A percentile compares a stretch with the other conserved stretches of the same genome.
Conservation (phyloP, 2,113 vertebrate species). For the Grammomys surdaster region DNA sequence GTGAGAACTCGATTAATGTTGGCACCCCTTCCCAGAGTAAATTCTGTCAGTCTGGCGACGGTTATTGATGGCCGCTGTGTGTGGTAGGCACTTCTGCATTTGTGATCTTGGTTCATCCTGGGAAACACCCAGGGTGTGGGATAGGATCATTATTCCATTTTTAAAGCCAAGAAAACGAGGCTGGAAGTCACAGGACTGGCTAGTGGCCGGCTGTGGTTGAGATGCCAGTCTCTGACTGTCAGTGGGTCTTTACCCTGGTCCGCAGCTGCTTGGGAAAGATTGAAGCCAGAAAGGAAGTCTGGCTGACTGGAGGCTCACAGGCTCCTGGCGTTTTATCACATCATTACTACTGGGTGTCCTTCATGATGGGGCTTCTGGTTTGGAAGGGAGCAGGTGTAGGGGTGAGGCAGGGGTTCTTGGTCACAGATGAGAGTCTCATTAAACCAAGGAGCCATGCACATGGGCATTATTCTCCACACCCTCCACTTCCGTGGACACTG, state of each 20-base stretch:
- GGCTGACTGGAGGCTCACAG: background rate
- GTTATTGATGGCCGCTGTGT: too few species aligned
- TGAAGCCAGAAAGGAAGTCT: background rate
- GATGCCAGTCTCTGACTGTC: background rate
- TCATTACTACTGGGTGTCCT: background rate
- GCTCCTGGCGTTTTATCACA: background rate
- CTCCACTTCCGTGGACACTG: accelerated
- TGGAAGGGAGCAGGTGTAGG: background rate
- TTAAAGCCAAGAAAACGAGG: background rate
- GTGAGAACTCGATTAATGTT: background rate
- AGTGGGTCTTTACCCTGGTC: background rate
- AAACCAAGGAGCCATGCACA: background rate
- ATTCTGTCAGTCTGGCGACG: background rate
- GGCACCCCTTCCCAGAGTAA: background rate
- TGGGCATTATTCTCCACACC: background rate
- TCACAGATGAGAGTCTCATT: background rate
- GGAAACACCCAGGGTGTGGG: background rate
- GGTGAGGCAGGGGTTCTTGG: background rate
- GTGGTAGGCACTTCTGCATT: background rate
- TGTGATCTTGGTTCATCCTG: background rate
- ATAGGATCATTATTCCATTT: background rate
- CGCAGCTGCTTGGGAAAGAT: background rate
- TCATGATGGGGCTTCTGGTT: background rate
- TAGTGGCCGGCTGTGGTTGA: background rate
- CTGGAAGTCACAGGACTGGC: background rate